Evolutionary conservation across 2,113 vertebrate species (phyloP).

Genomic region (Labrus mixtus): DNA sequence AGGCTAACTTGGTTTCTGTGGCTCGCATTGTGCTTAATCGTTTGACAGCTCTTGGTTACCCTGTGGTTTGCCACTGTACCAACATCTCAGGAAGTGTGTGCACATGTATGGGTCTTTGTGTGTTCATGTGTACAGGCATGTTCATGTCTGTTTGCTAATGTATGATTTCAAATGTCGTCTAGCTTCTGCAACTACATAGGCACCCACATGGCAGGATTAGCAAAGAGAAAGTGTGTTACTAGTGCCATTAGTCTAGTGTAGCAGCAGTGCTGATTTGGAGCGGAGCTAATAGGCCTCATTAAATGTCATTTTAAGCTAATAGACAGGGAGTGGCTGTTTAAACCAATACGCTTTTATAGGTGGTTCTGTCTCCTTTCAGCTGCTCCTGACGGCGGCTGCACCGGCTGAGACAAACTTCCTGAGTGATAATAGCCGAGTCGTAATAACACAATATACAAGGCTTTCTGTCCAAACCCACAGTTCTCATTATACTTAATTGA

Average conservation of each 20-base stretch:
- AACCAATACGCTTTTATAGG: slow-evolving; percentile 83
- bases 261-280: slow-evolving; percentile 73
- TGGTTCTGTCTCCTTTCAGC: slow-evolving; percentile 77
- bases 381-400: slow-evolving; percentile 66
- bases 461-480: slow-evolving; percentile 76
- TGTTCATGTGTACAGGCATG: slow-evolving; percentile 24
- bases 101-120: slow-evolving; percentile 16
- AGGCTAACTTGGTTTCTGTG: slow-evolving; percentile 77
- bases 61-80: slow-evolving; percentile 76
- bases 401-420: slow-evolving; percentile 76
- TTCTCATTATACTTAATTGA: slow-evolving; percentile 75
- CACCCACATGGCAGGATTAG: slow-evolving; percentile 35
- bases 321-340: slow-evolving; percentile 83
- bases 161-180: slow-evolving; percentile 24
- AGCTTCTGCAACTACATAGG: slow-evolving; percentile 10
- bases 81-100: slow-evolving; percentile 33
- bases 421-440: slow-evolving; percentile 68
- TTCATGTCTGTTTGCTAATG: slow-evolving; percentile 13
- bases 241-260: slow-evolving; percentile 72
- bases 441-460: slow-evolving; percentile 73
- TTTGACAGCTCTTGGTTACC: slow-evolving; percentile 75
- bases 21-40: slow-evolving; percentile 78
- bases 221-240: slow-evolving; percentile 62
- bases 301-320: slow-evolving; percentile 87
- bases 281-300: slow-evolving; percentile 84